Percentiles rank a stretch among this genome's conserved stretches.
These are phyloP conservation scores for Aleiodes leptofemur DNA, from an alignment of 2,888 invertebrate species.

Conservation along the genomic window DNA sequence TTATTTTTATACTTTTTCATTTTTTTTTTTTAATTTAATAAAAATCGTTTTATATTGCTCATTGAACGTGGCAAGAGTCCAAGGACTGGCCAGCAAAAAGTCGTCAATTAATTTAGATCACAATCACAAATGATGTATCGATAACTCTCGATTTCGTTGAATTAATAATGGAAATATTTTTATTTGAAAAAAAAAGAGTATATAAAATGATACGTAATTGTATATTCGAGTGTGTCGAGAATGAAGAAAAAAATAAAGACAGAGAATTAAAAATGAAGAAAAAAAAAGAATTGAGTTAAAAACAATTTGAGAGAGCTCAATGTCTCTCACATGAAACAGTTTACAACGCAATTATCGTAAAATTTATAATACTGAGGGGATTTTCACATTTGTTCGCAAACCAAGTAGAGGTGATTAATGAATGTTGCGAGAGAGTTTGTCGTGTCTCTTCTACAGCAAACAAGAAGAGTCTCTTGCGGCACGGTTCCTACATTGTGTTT, in stretches of 20 bases:
- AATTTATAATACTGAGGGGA: conserved; percentile 60
- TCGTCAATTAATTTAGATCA: conserved; percentile 39
- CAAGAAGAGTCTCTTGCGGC: too few species aligned
- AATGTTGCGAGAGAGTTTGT: conserved; percentile 47
- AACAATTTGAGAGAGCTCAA: conserved; percentile 5
- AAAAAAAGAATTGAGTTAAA: not conserved
- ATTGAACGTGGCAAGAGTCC: conserved; percentile 42
- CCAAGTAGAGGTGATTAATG: conserved; percentile 49
- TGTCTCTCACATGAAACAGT: conserved; percentile 23
- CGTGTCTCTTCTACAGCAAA: conserved; percentile 45
- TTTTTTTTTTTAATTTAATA: not conserved
- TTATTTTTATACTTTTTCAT: not conserved
- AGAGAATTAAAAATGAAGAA: not conserved
- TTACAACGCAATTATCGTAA: conserved; percentile 60
- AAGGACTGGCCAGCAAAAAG: conserved; percentile 34
- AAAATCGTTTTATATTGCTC: conserved; percentile 16
- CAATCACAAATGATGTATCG: conserved; percentile 27
- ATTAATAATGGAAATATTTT: conserved; percentile 11
- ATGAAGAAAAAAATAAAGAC: not conserved
- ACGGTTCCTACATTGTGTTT: conserved; percentile 46
- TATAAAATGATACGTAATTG: too few species aligned
- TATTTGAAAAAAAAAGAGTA: too few species aligned
- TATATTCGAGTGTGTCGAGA: not conserved
- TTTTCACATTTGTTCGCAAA: conserved; percentile 35
- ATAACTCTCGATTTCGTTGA: conserved; percentile 13